Conservation (phyloP, 2,113 vertebrate species). For the Leucosticte australis region DNA sequence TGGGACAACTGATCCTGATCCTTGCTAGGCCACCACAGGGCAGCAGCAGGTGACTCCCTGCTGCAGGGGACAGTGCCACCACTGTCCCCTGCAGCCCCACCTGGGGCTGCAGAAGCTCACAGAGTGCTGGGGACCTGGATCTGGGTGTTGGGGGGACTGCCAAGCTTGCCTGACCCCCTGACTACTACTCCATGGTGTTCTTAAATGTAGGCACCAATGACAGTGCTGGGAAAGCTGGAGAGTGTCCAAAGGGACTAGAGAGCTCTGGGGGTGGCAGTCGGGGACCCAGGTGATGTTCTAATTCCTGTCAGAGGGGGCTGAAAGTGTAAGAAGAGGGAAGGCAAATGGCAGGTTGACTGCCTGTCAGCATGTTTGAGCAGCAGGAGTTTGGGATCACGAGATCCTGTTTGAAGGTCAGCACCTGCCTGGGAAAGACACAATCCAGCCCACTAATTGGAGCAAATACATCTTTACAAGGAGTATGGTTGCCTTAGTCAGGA, state of each 20-base stretch:
- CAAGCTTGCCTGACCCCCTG: neutral
- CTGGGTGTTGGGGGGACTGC: neutral
- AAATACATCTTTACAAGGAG: neutral
- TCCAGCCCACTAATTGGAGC: neutral
- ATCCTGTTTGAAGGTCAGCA: neutral
- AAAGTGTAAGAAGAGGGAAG: neutral
- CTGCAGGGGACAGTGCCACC: neutral
- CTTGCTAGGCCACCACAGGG: fast-evolving
- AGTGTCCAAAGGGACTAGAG: neutral
- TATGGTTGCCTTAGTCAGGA: neutral
- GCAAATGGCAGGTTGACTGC: neutral
- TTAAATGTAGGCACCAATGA: neutral
- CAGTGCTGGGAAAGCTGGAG: neutral
- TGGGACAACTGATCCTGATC: neutral
- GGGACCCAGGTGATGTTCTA: neutral
- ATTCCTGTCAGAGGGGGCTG: neutral
- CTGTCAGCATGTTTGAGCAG: neutral
- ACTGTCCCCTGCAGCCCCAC: neutral
- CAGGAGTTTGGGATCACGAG: neutral
- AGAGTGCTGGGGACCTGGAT: neutral
- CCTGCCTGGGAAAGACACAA: neutral
- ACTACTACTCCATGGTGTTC: fast-evolving
- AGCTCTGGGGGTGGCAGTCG: neutral
- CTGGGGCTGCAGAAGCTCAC: neutral
- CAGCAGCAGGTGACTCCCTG: neutral